Evolutionary conservation across 2,113 vertebrate species (phyloP).

Genomic region (Rostratula benghalensis): DNA sequence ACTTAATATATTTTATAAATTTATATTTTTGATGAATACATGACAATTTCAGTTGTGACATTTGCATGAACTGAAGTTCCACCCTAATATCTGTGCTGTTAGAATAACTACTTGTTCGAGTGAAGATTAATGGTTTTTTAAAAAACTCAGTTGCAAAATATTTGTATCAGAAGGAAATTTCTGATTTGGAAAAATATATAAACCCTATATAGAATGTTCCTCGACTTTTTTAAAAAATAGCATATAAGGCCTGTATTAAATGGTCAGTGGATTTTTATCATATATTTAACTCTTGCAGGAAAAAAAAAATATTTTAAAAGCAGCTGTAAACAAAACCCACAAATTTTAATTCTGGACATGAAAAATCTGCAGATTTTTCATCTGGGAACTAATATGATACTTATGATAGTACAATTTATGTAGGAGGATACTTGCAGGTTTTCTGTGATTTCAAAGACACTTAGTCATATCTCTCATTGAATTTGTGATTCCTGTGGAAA

Average conservation of each 20-base stretch:
- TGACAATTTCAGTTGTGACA: neutral
- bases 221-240: neutral
- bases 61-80: neutral
- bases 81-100: neutral
- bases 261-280: neutral
- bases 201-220: neutral
- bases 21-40: neutral
- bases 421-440: slow-evolving; percentile 1
- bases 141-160: neutral
- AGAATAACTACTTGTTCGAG: neutral
- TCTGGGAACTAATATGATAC: neutral
- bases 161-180: neutral
- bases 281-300: neutral
- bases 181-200: neutral
- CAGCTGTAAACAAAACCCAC: neutral
- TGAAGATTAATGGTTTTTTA: neutral
- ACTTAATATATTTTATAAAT: neutral
- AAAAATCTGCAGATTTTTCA: neutral
- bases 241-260: neutral
- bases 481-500: slow-evolving; percentile 15
- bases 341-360: slow-evolving; percentile 4
- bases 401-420: neutral
- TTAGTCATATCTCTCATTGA: slow-evolving; percentile 33
- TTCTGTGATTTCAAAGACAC: neutral
- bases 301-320: neutral